Conservation (phyloP, 2,888 invertebrate genomes). For the Chaetogeoica ovagalla region DNA sequence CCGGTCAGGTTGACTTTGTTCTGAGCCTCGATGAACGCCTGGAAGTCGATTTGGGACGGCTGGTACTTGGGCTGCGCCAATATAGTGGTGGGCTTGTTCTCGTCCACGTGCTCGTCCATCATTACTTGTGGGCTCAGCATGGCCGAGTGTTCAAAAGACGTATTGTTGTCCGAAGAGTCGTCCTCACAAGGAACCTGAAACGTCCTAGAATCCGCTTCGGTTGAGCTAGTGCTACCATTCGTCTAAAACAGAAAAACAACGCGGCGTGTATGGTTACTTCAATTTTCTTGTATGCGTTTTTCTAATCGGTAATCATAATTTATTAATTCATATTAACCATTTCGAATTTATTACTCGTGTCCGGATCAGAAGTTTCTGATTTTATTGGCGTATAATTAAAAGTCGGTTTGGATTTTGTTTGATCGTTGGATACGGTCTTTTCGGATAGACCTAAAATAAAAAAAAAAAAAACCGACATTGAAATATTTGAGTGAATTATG, state of each 20-base stretch:
- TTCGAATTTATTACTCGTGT: constrained; percentile 27
- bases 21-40: constrained; percentile 34
- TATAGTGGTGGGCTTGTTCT: constrained; percentile 41
- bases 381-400: constrained; percentile 42
- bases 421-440: constrained; percentile 36
- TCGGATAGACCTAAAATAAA: constrained; percentile 35
- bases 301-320: no score
- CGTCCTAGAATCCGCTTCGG: constrained; percentile 9
- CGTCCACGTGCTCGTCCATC: constrained; percentile 51
- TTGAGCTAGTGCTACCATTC: constrained; percentile 31
- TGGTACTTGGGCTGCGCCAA: constrained; percentile 33
- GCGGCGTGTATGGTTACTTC: not conserved
- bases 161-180: constrained; percentile 35
- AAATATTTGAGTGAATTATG: no score
- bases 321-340: constrained; percentile 6
- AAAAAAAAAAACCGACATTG: not conserved
- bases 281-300: not conserved
- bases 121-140: constrained; percentile 47
- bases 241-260: constrained; percentile 23
- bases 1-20: constrained; percentile 31
- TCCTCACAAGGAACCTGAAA: constrained; percentile 33
- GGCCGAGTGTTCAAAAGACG: constrained; percentile 27
- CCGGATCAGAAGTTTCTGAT: constrained; percentile 9
- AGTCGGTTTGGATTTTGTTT: constrained; percentile 23
- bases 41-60: constrained; percentile 42